Base-by-base conservation (phyloP, 2,888 invertebrate species). In the Amitus sp. region DNA sequence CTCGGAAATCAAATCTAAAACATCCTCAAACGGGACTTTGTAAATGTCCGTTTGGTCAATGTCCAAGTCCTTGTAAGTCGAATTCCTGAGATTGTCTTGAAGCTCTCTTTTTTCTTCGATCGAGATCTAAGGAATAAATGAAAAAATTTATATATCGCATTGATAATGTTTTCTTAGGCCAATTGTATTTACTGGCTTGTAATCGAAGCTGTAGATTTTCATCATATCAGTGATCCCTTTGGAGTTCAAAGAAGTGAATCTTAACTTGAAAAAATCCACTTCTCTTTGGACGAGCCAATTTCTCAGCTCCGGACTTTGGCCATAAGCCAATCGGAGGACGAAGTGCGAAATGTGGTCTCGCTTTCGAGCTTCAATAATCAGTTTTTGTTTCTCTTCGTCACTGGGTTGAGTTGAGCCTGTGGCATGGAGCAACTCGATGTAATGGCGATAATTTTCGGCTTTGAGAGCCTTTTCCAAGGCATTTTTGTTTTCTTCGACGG, bases 261-360 rank as follows among this genome's bases (percentile, higher is more conserved):
- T 87, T 77, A 91, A 88, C 76, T 89, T 90, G 75, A 99, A 97
- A 51, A 97, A 85, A 75, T 98, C 98, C 61, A 93, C 82, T 85
- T 99, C 99, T 67, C 94, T 89, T 15, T 88, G 84, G 10, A 96
- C 84, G 77, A 96, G 96, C 98, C 98, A 98, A 58, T 86, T 87
- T 27, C 92, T 85, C 30, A 95, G 84, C 53, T 97, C 96, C 68
- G 93, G 92, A 17, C 91, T 90, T 73, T 92, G 87, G 77, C 96
- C 97, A 82, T 95, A 98, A 0, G 95, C 95, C 55, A 99, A 82
- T 53, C 97, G 86, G 2, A 98, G 84, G 71, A 98, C 93, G 79
- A 93, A 98, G 82, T 99, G 98, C 0, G 98, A 95, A 47, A 97
- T 87, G 73, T 94, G 91, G 82, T 99, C 98, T 62, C 88, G 87